Evolutionary conservation across 2,797 vertebrate species (phyloP).

Genomic region (Kryptolebias ocellatus): DNA sequence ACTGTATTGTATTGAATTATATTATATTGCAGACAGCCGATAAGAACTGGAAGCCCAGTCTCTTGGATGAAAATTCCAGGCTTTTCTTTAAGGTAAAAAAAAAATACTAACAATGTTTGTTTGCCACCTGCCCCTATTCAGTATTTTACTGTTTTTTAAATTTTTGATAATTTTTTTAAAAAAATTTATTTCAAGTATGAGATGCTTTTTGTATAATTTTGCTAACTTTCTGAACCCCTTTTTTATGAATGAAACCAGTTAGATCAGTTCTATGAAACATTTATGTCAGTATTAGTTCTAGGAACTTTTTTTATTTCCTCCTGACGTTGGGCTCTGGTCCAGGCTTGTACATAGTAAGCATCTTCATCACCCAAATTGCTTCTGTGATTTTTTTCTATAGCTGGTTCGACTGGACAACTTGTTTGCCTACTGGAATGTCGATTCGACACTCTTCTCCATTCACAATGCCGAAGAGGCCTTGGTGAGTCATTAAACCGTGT

Average conservation of each 20-base stretch:
- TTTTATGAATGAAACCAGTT: constrained; percentile 3
- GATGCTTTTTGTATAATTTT: background rate
- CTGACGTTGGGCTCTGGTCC: background rate
- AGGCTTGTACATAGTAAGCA: background rate
- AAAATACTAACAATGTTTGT: background rate
- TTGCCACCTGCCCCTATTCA: background rate
- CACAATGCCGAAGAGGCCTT: constrained; percentile 85
- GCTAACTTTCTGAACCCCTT: background rate
- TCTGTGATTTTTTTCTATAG: constrained; percentile 70
- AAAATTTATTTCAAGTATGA: background rate
- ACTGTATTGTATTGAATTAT: background rate
- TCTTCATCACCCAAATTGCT: constrained; percentile 14
- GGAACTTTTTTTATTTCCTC: background rate
- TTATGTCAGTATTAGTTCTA: background rate
- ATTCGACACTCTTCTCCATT: constrained; percentile 91
- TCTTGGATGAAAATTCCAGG: constrained; percentile 92
- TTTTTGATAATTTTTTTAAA: no score
- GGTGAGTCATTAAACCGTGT: constrained; percentile 80
- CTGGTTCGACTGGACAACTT: constrained; percentile 92
- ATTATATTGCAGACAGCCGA: constrained; percentile 87
- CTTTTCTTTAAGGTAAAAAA: constrained; percentile 93
- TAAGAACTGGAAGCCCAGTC: constrained; percentile 92
- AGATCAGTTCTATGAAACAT: background rate
- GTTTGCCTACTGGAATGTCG: constrained; percentile 98
- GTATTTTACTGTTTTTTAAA: background rate